phyloP scores from a whole-genome alignment of 2,113 vertebrate genomes.

The Phocoena phocoena region DNA sequence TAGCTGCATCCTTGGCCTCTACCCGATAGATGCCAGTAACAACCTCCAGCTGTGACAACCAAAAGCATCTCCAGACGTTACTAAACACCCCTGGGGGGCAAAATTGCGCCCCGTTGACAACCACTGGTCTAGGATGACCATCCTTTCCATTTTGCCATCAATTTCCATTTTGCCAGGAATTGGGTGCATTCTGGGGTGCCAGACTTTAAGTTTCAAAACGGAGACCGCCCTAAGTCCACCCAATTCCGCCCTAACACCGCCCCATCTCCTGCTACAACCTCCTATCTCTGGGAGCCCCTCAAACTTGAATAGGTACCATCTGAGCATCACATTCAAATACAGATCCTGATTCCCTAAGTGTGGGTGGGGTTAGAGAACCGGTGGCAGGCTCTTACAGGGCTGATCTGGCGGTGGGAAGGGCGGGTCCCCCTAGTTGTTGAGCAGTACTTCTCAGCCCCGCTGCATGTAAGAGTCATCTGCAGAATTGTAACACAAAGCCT shows the following conservation, averaged over 20 bases:
- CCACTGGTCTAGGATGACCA: background rate
- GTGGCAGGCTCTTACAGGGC: background rate
- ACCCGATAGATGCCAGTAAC: background rate
- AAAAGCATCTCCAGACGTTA: background rate
- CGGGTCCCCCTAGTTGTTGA: rapidly evolving
- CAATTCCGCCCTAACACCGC: background rate
- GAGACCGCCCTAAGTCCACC: background rate
- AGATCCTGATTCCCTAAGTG: background rate
- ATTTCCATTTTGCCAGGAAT: background rate
- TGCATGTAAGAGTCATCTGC: background rate
- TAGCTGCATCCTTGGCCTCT: background rate
- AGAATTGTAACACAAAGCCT: background rate
- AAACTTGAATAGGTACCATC: background rate
- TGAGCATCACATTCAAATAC: background rate
- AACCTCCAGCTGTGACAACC: background rate
- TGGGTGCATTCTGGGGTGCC: background rate
- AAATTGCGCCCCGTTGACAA: background rate
- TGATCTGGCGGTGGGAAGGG: background rate
- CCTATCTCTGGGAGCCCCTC: background rate
- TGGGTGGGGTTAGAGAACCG: rapidly evolving
- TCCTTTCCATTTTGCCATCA: background rate
- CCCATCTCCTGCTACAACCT: background rate
- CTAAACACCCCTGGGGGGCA: background rate
- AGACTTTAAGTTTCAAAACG: background rate
- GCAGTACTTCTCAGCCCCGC: rapidly evolving